Evolutionary conservation across 2,888 invertebrate genomes (phyloP).

Genomic region (Tanytarsus gracilentus): DNA sequence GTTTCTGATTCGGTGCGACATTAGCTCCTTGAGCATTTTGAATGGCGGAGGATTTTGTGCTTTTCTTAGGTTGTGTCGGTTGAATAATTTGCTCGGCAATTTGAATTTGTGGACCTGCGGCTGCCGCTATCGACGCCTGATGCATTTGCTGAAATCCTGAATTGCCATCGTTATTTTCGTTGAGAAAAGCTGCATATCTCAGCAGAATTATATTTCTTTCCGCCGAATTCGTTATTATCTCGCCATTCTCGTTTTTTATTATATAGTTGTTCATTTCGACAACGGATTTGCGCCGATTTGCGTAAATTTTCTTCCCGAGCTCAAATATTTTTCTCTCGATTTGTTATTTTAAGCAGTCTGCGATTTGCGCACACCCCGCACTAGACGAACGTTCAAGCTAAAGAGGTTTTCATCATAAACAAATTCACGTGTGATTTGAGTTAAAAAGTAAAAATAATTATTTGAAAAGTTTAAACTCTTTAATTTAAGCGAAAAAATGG

Average conservation of each 20-base stretch:
- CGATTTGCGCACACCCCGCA: no score
- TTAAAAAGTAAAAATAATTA: not conserved
- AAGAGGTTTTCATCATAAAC: not conserved
- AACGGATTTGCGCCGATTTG: not conserved
- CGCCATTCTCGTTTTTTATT: conserved; percentile 18
- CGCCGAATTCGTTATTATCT: conserved; percentile 12
- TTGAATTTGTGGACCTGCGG: conserved; percentile 1
- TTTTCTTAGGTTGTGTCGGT: conserved; percentile 10
- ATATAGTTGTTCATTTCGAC: conserved; percentile 21
- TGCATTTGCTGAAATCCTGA: not conserved
- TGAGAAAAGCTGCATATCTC: conserved; percentile 22
- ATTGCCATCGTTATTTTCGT: conserved; percentile 4
- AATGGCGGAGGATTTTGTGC: conserved; percentile 11
- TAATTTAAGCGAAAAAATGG: conserved; percentile 9
- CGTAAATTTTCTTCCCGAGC: not conserved
- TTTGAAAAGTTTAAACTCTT: not conserved
- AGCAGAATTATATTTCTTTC: conserved; percentile 24
- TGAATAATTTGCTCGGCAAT: not conserved
- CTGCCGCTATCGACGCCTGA: not conserved
- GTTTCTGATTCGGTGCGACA: conserved; percentile 19
- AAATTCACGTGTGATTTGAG: not conserved
- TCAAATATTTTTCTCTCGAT: not conserved
- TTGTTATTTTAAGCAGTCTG: conserved; percentile 5
- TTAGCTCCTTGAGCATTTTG: conserved; percentile 23
- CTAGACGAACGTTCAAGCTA: no score